Evolutionary conservation across 2,888 invertebrate genomes (phyloP).

Genomic region (Sphaerophoria taeniata): DNA sequence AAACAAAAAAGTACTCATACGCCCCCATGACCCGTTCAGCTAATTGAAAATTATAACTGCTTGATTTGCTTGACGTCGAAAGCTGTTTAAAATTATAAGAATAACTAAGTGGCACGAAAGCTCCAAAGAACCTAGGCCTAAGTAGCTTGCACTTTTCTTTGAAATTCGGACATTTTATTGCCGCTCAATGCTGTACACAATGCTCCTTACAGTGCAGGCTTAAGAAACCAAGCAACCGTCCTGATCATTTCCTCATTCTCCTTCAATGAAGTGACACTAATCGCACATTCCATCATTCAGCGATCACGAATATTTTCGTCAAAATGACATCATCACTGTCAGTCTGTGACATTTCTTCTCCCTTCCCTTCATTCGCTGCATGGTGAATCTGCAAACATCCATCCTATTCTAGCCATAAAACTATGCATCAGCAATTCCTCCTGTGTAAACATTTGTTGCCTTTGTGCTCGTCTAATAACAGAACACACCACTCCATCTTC

Average conservation of each 20-base stretch:
- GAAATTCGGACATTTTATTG: no score
- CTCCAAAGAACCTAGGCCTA: no score
- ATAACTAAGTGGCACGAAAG: no score
- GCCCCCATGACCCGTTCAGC: no score
- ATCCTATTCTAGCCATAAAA: slow-evolving; percentile 62
- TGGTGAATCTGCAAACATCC: slow-evolving; percentile 10
- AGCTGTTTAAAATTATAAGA: no score
- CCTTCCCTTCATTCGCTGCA: neutral
- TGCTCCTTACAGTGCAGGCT: no score
- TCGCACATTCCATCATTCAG: slow-evolving; percentile 66
- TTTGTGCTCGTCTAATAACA: slow-evolving; percentile 71
- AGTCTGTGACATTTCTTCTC: neutral
- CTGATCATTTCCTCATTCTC: slow-evolving; percentile 57
- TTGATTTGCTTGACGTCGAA: no score
- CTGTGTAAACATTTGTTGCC: slow-evolving; percentile 73
- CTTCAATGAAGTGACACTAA: slow-evolving; percentile 53
- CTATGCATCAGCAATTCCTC: slow-evolving; percentile 69
- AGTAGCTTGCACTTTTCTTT: no score
- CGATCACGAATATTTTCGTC: slow-evolving; percentile 70
- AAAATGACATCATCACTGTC: slow-evolving; percentile 74
- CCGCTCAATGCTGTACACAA: no score
- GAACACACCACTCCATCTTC: slow-evolving; percentile 15
- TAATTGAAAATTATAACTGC: no score
- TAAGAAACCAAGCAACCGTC: neutral
- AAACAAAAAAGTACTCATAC: no score